Conservation (phyloP, 2,888 invertebrate genomes). For the Nemotelus nigrinus region DNA sequence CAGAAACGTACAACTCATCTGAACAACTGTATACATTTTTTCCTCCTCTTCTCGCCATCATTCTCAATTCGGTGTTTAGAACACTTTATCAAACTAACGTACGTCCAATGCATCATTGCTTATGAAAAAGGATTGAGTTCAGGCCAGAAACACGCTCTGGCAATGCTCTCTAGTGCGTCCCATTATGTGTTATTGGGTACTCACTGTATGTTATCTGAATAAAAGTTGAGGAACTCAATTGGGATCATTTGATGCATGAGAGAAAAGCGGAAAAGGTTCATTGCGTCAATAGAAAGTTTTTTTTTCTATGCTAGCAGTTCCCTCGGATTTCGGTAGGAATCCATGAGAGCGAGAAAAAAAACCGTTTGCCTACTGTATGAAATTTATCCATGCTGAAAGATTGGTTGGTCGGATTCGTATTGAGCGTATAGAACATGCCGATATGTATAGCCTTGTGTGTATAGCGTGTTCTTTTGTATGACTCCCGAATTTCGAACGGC, state of each 20-base stretch:
- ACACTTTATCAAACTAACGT: constrained; percentile 13
- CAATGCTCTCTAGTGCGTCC: constrained; percentile 4
- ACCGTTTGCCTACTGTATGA: constrained; percentile 23
- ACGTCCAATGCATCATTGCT: constrained; percentile 2
- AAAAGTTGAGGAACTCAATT: neutral
- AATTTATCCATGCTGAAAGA: constrained; percentile 39
- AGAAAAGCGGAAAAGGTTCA: constrained; percentile 37
- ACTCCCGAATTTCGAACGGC: neutral
- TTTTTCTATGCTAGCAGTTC: neutral
- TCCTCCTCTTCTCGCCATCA: no score
- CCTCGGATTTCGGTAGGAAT: no score
- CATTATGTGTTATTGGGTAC: constrained; percentile 6
- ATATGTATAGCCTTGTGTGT: no score
- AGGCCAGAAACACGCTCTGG: neutral
- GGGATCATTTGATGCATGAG: constrained; percentile 36
- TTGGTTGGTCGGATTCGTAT: constrained; percentile 7
- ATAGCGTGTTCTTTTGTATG: neutral
- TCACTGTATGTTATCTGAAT: neutral
- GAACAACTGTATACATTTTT: no score
- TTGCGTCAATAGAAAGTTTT: constrained; percentile 45
- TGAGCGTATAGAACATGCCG: neutral
- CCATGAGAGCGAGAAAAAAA: constrained; percentile 23
- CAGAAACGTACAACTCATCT: no score
- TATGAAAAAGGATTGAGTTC: constrained; percentile 3
- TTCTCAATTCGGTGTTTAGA: no score